These are phyloP conservation scores for Lordiphosa mommai DNA, from an alignment of 1,140 invertebrate species.

Conservation along the genomic window DNA sequence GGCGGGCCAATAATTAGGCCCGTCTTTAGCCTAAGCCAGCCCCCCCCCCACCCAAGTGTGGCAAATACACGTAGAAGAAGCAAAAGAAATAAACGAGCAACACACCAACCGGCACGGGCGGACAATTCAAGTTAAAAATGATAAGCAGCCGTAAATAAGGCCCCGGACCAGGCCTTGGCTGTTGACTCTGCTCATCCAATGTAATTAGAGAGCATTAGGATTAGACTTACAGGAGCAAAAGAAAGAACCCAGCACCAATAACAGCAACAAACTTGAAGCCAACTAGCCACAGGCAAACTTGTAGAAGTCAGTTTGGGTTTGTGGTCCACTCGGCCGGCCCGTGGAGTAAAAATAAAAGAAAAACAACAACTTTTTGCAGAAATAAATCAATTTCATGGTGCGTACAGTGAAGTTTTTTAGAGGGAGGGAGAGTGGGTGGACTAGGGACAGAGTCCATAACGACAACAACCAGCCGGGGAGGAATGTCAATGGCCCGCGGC, in stretches of 20 bases:
- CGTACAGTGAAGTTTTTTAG: slow-evolving; percentile 31
- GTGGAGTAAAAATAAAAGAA: slow-evolving; percentile 10
- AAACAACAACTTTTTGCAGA: slow-evolving; percentile 48
- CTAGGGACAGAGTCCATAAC: slow-evolving; percentile 46
- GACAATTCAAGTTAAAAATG: slow-evolving; percentile 27
- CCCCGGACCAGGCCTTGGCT: slow-evolving; percentile 38
- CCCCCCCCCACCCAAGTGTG: slow-evolving; percentile 12
- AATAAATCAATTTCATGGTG: slow-evolving; percentile 76
- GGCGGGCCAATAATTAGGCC: slow-evolving; percentile 61
- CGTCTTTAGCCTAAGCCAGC: slow-evolving; percentile 35
- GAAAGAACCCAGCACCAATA: slow-evolving; percentile 16
- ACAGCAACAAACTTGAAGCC: slow-evolving; percentile 25
- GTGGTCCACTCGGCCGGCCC: slow-evolving; percentile 1
- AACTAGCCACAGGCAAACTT: slow-evolving; percentile 32
- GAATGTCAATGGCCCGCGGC: slow-evolving; percentile 49
- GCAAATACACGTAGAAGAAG: not conserved
- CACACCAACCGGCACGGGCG: not conserved
- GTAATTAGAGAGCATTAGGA: slow-evolving; percentile 75
- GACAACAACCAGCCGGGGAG: slow-evolving; percentile 36
- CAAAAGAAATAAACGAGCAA: slow-evolving; percentile 12
- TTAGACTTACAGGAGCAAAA: slow-evolving; percentile 46
- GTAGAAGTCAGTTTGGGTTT: slow-evolving; percentile 1
- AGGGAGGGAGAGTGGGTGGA: not conserved
- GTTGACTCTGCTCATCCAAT: slow-evolving; percentile 44
- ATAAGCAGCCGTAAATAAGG: slow-evolving; percentile 63